Percentiles rank a stretch among this genome's conserved stretches.
phyloP scores from a whole-genome alignment of 2,113 vertebrate genomes.

The Peromyscus polionotus region DNA sequence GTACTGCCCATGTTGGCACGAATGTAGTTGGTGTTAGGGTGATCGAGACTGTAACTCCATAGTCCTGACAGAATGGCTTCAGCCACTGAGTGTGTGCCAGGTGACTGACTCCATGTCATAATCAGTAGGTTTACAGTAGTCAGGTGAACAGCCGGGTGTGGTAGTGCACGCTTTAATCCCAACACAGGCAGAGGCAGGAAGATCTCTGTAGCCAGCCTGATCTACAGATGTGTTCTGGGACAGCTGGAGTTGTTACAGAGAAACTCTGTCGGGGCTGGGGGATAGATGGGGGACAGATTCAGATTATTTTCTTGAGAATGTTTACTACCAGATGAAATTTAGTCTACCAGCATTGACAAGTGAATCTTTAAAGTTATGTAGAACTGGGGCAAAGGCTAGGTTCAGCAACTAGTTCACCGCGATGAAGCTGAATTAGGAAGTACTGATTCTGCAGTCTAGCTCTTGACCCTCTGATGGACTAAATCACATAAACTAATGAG shows the following conservation, averaged over 20 bases:
- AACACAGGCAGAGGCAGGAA: neutral
- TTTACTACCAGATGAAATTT: neutral
- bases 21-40: neutral
- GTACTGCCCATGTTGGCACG: neutral
- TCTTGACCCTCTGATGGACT: neutral
- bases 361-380: neutral
- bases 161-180: neutral
- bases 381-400: neutral
- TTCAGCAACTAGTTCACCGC: neutral
- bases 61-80: neutral
- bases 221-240: neutral
- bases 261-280: neutral
- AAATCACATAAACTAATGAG: neutral
- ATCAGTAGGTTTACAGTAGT: neutral
- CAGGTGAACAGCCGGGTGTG: neutral
- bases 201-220: neutral
- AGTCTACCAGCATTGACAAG: neutral
- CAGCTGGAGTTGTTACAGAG: neutral
- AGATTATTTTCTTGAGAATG: neutral
- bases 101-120: neutral
- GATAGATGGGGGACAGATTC: neutral
- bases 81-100: neutral
- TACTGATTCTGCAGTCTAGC: neutral
- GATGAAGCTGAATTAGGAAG: neutral
- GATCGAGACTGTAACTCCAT: neutral